A percentile compares a stretch with the other conserved stretches of the same genome.
These are phyloP conservation scores for Nebria brevicollis DNA, from an alignment of 2,888 invertebrate species.

Conservation along the genomic window DNA sequence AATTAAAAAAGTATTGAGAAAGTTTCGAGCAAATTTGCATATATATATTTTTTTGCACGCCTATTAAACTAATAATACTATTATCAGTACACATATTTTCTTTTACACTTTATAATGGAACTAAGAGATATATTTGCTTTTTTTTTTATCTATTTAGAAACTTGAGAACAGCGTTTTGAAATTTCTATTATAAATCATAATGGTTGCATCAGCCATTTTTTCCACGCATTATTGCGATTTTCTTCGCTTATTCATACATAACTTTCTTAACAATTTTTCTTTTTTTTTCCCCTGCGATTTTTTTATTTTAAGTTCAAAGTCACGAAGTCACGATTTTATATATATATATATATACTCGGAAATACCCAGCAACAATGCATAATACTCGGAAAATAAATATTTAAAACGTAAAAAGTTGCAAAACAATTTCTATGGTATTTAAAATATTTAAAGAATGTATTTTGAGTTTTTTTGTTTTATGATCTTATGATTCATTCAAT, in stretches of 20 bases:
- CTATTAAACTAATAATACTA: not conserved
- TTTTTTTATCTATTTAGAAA: not conserved
- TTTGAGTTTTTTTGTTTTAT: not conserved
- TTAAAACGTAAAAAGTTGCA: not conserved
- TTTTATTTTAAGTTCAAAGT: not conserved
- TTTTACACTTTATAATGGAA: not conserved
- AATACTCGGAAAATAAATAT: not conserved
- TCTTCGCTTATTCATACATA: not conserved
- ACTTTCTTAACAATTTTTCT: not conserved
- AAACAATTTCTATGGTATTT: not conserved
- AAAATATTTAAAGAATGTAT: not conserved
- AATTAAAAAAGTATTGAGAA: not conserved
- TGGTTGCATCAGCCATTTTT: not conserved
- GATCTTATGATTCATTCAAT: not conserved
- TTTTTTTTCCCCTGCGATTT: not conserved
- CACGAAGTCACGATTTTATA: not conserved
- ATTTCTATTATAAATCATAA: not conserved
- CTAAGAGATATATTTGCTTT: not conserved
- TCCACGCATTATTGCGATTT: not conserved
- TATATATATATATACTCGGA: not conserved
- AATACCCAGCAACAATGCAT: not conserved
- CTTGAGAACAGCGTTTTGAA: not conserved
- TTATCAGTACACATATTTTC: not conserved
- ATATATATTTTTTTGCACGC: not conserved
- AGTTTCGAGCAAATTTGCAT: not conserved